Conservation (phyloP, 2,888 invertebrate genomes). For the Drosophila monieri region DNA sequence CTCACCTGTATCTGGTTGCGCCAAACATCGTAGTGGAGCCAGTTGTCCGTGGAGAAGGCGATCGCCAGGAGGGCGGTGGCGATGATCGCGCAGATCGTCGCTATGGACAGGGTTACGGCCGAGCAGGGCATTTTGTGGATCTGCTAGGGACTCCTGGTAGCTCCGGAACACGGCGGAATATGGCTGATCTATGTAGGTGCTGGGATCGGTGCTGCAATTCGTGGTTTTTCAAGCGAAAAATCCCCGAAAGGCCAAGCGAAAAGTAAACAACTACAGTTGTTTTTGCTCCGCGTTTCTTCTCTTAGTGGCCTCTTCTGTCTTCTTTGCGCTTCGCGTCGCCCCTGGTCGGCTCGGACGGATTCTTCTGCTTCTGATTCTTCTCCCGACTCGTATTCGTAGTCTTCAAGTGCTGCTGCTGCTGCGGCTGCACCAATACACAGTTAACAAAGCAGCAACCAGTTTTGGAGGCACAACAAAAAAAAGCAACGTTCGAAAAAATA, state of each 20-base stretch:
- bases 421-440: constrained; percentile 32
- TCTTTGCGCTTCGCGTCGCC: constrained; percentile 10
- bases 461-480: constrained; percentile 70
- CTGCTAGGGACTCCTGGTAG: background rate
- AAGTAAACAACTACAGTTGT: constrained; percentile 41
- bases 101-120: constrained; percentile 96
- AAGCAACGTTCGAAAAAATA: constrained; percentile 56
- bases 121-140: constrained; percentile 93
- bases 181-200: background rate
- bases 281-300: constrained; percentile 23
- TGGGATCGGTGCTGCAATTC: background rate
- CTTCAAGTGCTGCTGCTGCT: constrained; percentile 19
- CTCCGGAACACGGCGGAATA: background rate
- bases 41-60: constrained; percentile 98
- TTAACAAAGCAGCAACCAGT: constrained; percentile 64
- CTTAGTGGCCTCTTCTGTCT: background rate
- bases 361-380: constrained; percentile 43
- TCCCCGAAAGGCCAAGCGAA: constrained; percentile 6
- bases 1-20: constrained; percentile 93
- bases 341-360: constrained; percentile 56
- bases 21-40: constrained; percentile 97
- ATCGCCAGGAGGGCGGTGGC: constrained; percentile 96
- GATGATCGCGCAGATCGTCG: constrained; percentile 97
- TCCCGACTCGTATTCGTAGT: constrained; percentile 10
- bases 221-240: constrained; percentile 30